Base-by-base conservation (phyloP, 2,888 invertebrate species). In the Gandaritis pyraliata region DNA sequence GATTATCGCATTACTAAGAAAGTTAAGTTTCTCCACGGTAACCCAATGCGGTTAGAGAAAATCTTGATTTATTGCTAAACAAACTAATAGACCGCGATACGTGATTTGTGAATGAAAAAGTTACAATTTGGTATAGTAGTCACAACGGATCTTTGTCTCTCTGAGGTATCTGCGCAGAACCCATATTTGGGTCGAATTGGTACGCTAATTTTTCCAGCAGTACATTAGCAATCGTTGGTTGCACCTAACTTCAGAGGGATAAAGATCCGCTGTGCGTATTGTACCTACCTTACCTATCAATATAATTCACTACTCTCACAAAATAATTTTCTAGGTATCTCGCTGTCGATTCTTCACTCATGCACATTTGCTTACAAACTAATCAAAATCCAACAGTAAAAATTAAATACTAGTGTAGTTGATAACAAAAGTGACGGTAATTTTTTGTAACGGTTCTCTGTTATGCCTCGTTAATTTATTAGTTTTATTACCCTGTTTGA, bases 41-140 rank as follows among this genome's bases (percentile, higher is more conserved):
- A 59, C 56, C 33, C 12, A 29, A 41, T 59, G 65, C 62, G 65
- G 62, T 65, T 47, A 45, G 53, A 59, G 53, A 62, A 61, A 63
- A 46, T 41, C 36, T 33, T 51, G 51, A 51, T 58, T 63, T 50
- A 58, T 53, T 41, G 12, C 46, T 47, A 50, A 50, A 53, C 30
- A 46, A 62, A 62, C 33, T 33, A 36, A 33, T n/a, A 43, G n/a
- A 61, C 23, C 16, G 56, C 41, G 11, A 7, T 48, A 41, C 61
- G 51, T 57, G 52, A 39, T 43, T 47, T 13, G 13, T 52, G 46
- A 29, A 50, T 57, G 49, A 45, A 57, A 57, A 45, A 29, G 15
- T 13, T 15, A 8, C 13, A 33, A 29, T 4, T 29, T 29, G 6
- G 4, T 39, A 13, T 39, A n/a, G n/a, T n/a, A n/a, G n/a, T n/a